Evolutionary conservation across 2,113 vertebrate species (phyloP).

Genomic region (Rhegmatorhina hoffmannsi): DNA sequence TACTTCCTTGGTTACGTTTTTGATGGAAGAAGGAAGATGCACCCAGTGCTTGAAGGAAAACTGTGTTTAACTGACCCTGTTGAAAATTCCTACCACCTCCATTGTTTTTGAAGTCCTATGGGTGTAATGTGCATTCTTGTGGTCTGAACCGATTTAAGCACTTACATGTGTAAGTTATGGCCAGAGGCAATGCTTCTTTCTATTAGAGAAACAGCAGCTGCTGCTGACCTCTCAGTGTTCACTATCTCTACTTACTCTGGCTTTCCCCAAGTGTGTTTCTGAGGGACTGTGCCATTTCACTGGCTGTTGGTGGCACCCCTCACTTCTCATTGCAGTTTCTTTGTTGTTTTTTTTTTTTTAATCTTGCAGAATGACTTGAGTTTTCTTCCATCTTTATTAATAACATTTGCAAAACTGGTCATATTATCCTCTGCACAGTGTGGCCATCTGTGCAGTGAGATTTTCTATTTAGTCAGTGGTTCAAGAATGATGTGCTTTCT

Average conservation of each 20-base stretch:
- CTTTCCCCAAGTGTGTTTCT: background rate
- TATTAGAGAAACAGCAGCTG: background rate
- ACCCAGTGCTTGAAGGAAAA: background rate
- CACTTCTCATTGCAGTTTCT: background rate
- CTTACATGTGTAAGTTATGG: conserved; percentile 21
- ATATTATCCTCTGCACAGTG: background rate
- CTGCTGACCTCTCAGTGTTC: background rate
- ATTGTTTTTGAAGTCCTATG: background rate
- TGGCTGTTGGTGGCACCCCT: background rate
- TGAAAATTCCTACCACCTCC: background rate
- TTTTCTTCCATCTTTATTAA: background rate
- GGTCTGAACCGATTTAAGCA: conserved; percentile 18
- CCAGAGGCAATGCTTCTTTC: background rate
- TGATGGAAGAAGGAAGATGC: background rate
- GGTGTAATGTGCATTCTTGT: conserved; percentile 23
- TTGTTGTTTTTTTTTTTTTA: background rate
- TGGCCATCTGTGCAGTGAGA: background rate
- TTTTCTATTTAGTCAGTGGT: background rate
- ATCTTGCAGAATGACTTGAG: background rate
- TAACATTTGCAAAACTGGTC: background rate
- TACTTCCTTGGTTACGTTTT: background rate
- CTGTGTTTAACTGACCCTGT: background rate
- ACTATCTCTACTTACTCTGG: background rate
- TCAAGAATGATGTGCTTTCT: background rate
- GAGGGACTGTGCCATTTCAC: background rate